Evolutionary conservation across 2,113 vertebrate genomes (phyloP).

Genomic region (Sterna hirundo): DNA sequence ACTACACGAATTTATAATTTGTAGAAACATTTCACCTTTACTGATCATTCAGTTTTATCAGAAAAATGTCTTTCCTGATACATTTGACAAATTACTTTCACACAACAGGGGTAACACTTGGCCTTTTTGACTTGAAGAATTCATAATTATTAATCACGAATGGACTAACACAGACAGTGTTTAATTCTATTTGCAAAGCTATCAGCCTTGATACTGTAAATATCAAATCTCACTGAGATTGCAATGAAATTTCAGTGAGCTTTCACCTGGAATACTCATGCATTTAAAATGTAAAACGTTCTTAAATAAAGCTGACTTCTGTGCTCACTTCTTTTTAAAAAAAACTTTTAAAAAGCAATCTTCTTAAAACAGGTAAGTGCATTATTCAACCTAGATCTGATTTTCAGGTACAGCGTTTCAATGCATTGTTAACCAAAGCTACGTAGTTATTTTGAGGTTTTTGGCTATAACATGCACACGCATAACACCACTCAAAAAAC

Average conservation of each 20-base stretch:
- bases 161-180: background rate
- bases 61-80: background rate
- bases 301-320: background rate
- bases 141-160: background rate
- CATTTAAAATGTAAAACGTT: background rate
- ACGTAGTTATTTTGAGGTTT: background rate
- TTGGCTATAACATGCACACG: background rate
- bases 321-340: background rate
- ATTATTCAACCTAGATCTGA: background rate
- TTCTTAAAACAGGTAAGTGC: background rate
- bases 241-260: background rate
- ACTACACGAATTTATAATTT: background rate
- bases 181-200: conserved; percentile 2
- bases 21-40: background rate
- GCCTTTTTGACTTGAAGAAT: background rate
- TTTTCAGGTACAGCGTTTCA: background rate
- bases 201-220: background rate
- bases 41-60: background rate
- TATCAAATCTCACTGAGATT: background rate
- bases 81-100: background rate
- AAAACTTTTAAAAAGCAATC: background rate
- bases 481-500: background rate
- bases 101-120: background rate
- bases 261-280: background rate
- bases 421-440: background rate